Conservation (phyloP, 2,888 invertebrate species). For the Oscheius onirici region DNA sequence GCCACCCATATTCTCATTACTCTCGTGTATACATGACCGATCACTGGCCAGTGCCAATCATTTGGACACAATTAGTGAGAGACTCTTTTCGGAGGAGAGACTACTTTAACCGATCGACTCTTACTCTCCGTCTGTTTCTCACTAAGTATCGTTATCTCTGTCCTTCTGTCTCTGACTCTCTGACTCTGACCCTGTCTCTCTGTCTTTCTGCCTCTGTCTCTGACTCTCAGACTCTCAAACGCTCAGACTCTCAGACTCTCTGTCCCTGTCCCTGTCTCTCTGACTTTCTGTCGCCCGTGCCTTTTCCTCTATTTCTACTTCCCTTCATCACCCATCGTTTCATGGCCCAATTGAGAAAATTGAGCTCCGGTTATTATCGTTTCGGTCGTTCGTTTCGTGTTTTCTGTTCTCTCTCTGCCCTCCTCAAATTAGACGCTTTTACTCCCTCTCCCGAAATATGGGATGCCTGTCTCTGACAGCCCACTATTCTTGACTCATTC, state of each 20-base stretch:
- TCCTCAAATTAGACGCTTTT: too few relatives aligned
- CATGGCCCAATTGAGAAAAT: too few relatives aligned
- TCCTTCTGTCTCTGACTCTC: background rate
- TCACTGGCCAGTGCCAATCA: constrained; percentile 2
- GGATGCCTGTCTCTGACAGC: too few relatives aligned
- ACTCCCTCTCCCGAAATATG: too few relatives aligned
- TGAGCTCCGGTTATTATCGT: too few relatives aligned
- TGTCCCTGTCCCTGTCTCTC: background rate
- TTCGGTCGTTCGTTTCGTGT: too few relatives aligned
- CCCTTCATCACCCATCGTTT: background rate
- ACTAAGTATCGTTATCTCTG: background rate
- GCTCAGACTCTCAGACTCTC: background rate
- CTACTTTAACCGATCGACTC: too few relatives aligned
- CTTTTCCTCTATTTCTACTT: background rate
- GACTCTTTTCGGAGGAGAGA: too few relatives aligned
- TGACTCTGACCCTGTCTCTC: background rate
- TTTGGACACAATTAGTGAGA: background rate
- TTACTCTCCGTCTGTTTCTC: background rate
- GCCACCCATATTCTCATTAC: background rate
- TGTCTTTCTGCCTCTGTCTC: background rate
- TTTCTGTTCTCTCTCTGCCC: too few relatives aligned
- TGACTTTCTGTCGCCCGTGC: background rate
- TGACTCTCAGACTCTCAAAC: background rate
- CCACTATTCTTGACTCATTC: too few relatives aligned
- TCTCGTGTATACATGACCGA: background rate